Base-by-base conservation (phyloP, 2,888 invertebrate genomes). In the Autographa gamma region DNA sequence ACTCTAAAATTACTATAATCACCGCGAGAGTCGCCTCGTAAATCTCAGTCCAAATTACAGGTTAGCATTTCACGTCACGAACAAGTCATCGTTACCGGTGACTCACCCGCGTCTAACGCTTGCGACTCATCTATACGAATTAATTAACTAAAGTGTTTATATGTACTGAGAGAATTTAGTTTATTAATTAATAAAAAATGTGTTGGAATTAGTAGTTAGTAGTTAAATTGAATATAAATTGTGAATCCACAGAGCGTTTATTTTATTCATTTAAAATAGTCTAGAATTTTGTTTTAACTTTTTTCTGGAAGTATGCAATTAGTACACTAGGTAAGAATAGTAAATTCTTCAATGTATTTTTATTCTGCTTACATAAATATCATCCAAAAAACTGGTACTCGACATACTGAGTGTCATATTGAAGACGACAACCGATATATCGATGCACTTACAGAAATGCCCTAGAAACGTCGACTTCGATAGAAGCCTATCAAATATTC, bases 1-100 rank as follows among this genome's bases (percentile, higher is more conserved):
- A 84, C 86, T 76, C 80, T 64, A 76, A 86, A 91, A 94, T 93
- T 84, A 92, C 93, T 91, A 89, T 93, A 92, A 94, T 94, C 90
- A 93, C 88, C 76, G 88, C 87, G 83, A 84, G 89, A 86, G 90
- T 91, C 88, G 90, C 89, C 89, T 91, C 91, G 88, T 95, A 93
- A 93, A 94, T 94, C 93, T 88, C 85, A 81, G 81, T 74, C 83
- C 76, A 92, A 93, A 95, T 95, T 93, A 91, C 88, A 89, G 89
- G 91, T 89, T 93, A 85, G 64, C 86, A 88, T 88, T 88, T 88
- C 89, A 88, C 87, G 90, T 88, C 88, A 87, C 87, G 89, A 91
- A 85, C 85, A 83, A 82, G 86, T 87, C 85, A 87, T 90, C 87
- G 89, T 91, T 91, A 89, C 79, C 81, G 87, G 85, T 93, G 93